Evolutionary conservation across 2,888 invertebrate species (phyloP), one percentile per base, ranked within the genome.

Genomic region (Epinotia nisella): DNA sequence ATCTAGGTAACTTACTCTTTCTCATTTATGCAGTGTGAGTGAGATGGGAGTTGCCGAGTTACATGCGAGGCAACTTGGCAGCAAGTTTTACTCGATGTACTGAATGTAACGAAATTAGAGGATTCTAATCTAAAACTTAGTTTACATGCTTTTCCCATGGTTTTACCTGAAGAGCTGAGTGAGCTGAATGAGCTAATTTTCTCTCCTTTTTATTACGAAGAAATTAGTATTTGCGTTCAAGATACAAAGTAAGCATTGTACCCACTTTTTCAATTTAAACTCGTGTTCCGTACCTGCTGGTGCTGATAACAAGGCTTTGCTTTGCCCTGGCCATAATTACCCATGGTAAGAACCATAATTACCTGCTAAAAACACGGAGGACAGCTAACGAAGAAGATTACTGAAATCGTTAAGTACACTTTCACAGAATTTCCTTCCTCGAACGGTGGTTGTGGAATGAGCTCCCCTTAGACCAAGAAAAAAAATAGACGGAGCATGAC

Each of bases 291-390:
- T n/a, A n/a, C 24, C 56, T 56, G 66, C 24, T 21, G 66, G n/a
- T 5, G 11, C 24, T 17, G 24, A n/a, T 24, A 56, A 67, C 45
- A 67, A 58, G 56, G n/a, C 66, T 45, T 19, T 11, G 69, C 29
- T 69, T 61, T 11, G 13, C 64, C 56, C 56, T 45, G 29, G 51
- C 51, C 60, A 39, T 49, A 19, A 35, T 68, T 49, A 49, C 49
- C 49, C 49, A 7, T 7, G n/a, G n/a, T 49, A 49, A 49, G n/a
- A 49, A 49, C 15, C 24, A 56, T 24, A 62, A 70, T 70, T 62
- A 70, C 55, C 68, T 55, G 41, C 21, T n/a, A 41, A 41, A 19
- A 4, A 19, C 24, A 45, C 41, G 13, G 56, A 24, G 15, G 13
- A 7, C 1, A 19, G 15, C 13, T 45, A 3, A n/a, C 0, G 24